A percentile compares a stretch with the other conserved stretches of the same genome.
phyloP scores from a whole-genome alignment of 2,888 invertebrate species.

The Urechis unicinctus region DNA sequence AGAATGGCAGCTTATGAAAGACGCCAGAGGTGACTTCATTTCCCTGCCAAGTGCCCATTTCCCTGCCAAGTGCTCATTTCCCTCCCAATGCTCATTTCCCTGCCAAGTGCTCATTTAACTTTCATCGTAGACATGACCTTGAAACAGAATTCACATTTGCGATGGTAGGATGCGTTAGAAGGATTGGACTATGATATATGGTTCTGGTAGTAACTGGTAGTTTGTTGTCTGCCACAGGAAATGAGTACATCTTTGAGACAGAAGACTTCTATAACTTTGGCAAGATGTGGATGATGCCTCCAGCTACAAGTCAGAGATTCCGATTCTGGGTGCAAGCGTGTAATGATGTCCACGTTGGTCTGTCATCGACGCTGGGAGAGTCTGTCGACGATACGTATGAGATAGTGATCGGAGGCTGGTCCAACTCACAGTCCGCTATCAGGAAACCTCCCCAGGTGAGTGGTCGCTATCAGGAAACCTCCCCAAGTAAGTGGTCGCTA shows the following conservation, averaged over 20 bases:
- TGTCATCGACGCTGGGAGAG: slow-evolving; percentile 2
- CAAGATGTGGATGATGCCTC: neutral
- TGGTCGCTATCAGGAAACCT: too few species aligned
- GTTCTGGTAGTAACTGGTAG: too few species aligned
- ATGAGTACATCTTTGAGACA: neutral
- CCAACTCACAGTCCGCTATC: slow-evolving; percentile 5
- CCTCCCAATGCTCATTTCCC: too few species aligned
- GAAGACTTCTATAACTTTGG: neutral
- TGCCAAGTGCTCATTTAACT: too few species aligned
- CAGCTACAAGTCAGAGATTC: neutral
- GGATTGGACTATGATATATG: too few species aligned
- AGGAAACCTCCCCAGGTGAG: slow-evolving; percentile 1
- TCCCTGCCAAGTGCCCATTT: too few species aligned
- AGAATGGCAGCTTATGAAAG: neutral
- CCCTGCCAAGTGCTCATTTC: too few species aligned
- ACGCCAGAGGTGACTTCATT: neutral
- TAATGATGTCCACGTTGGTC: slow-evolving; percentile 10
- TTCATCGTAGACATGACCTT: too few species aligned
- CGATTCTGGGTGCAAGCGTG: slow-evolving; percentile 9
- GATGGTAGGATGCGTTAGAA: too few species aligned
- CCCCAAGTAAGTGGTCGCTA: too few species aligned
- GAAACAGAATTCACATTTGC: too few species aligned
- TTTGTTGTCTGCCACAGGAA: too few species aligned
- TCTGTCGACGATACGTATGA: slow-evolving; percentile 4
- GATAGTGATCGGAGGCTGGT: slow-evolving; percentile 5